Conservation (phyloP, 1,140 invertebrate species). For the Trichoplusia ni region DNA sequence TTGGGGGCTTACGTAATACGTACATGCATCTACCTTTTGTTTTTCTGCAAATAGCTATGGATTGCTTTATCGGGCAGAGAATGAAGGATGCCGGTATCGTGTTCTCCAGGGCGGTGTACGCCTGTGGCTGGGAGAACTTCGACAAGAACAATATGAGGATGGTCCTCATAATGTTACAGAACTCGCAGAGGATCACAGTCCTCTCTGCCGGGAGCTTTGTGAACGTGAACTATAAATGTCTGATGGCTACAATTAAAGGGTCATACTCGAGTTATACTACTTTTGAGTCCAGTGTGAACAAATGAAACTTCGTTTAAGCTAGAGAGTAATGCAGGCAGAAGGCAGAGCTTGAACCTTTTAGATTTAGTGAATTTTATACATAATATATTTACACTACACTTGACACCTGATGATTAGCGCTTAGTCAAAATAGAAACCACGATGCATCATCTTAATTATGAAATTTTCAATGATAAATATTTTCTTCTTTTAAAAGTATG, state of each 20-base stretch:
- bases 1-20: constrained; percentile 58
- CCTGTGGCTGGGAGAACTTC: constrained; percentile 60
- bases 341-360: no score
- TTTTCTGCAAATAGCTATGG: constrained; percentile 50
- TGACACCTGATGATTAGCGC: no score
- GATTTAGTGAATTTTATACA: no score
- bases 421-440: no score
- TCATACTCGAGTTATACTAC: constrained; percentile 59
- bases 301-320: no score
- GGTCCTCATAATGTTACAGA: constrained; percentile 49
- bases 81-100: constrained; percentile 49
- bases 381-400: no score
- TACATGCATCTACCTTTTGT: constrained; percentile 54
- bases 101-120: constrained; percentile 48
- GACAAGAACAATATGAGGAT: constrained; percentile 48
- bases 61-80: constrained; percentile 58
- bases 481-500: no score
- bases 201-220: constrained; percentile 55
- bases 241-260: constrained; percentile 50
- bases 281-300: constrained; percentile 35
- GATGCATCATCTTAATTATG: no score
- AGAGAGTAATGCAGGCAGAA: no score
- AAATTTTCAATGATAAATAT: no score
- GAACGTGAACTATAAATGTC: constrained; percentile 42
- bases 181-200: constrained; percentile 51